Percentiles rank a stretch among this genome's conserved stretches.
Evolutionary conservation across 2,113 vertebrate genomes (phyloP).

Genomic region (Phylloscopus trochiloides): DNA sequence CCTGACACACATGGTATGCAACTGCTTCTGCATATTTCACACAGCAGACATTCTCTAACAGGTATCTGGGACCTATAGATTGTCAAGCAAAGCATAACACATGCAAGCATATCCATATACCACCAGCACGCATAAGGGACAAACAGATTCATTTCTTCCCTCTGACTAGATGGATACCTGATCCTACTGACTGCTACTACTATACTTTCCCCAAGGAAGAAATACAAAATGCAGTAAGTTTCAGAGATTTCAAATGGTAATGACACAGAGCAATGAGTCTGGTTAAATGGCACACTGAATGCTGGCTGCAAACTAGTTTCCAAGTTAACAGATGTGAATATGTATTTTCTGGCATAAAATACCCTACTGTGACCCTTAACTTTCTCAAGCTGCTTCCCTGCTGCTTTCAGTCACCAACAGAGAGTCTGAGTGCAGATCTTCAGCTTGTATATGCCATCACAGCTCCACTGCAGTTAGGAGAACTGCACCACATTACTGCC

Average conservation of each 20-base stretch:
- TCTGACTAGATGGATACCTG: not conserved
- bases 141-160: not conserved
- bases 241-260: not conserved
- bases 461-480: not conserved
- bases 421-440: not conserved
- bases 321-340: slow-evolving; percentile 32
- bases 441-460: not conserved
- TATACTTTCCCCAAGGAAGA: not conserved
- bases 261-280: slow-evolving; percentile 20
- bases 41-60: not conserved
- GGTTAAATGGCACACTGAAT: not conserved
- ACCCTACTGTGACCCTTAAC: not conserved
- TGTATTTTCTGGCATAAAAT: slow-evolving; percentile 12
- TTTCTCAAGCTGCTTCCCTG: not conserved
- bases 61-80: not conserved
- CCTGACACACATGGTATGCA: not conserved
- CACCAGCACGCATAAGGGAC: not conserved
- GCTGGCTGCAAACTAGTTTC: slow-evolving; percentile 11
- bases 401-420: not conserved
- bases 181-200: not conserved
- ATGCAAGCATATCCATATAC: not conserved
- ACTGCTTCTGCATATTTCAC: not conserved
- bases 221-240: not conserved
- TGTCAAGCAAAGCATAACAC: not conserved
- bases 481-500: not conserved